These are phyloP conservation scores for Blastomussa wellsi DNA, from an alignment of 92 coral and sea anemone genomes.

Conservation along the genomic window DNA sequence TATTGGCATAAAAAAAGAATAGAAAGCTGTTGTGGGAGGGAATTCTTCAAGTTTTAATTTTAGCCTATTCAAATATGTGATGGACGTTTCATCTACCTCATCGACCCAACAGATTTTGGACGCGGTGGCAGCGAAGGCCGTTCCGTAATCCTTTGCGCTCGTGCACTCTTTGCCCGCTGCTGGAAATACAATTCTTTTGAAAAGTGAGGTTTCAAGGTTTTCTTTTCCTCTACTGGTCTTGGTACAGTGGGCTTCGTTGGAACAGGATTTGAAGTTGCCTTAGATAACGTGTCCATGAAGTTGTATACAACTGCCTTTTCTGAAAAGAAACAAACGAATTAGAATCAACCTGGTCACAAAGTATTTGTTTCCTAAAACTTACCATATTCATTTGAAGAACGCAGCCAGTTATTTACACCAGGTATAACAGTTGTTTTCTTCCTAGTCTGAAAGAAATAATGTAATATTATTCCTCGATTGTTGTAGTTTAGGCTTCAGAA, in stretches of 20 bases:
- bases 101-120: conserved; percentile 73
- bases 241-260: conserved; percentile 37
- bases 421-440: conserved; percentile 49
- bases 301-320: conserved; percentile 88
- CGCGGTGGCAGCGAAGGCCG: conserved; percentile 74
- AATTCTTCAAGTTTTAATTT: neutral
- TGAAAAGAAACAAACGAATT: conserved; percentile 7
- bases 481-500: too few relatives aligned
- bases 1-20: too few relatives aligned
- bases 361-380: too few relatives aligned
- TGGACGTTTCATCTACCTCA: conserved; percentile 20
- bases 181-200: conserved; percentile 68
- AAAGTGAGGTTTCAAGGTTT: conserved; percentile 55
- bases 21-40: neutral
- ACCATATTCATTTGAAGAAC: conserved; percentile 84
- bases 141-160: conserved; percentile 79
- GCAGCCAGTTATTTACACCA: conserved; percentile 75
- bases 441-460: conserved; percentile 28
- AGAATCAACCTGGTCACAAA: neutral
- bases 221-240: conserved; percentile 35
- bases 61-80: neutral
- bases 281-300: conserved; percentile 78
- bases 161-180: conserved; percentile 82
- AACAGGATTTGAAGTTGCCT: conserved; percentile 58
- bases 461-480: neutral